These are phyloP conservation scores for Cyphomyrus discorhynchus DNA, from an alignment of 2,113 vertebrate genomes.

Conservation along the genomic window DNA sequence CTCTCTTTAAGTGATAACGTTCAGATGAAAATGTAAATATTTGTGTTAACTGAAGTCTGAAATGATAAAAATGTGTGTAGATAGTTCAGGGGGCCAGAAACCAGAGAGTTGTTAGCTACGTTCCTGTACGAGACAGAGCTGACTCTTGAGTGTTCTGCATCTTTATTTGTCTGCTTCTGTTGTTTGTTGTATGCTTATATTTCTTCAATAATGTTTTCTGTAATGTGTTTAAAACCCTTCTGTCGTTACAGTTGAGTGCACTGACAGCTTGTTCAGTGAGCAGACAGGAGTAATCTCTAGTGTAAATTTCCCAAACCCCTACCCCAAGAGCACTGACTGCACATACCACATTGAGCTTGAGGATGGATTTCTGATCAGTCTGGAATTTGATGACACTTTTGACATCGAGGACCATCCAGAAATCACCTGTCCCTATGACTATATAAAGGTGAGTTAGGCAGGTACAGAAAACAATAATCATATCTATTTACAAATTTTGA, in stretches of 20 bases:
- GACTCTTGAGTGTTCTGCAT: not conserved
- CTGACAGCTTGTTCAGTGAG: conserved; percentile 76
- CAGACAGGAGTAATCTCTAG: conserved; percentile 72
- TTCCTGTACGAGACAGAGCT: conserved; percentile 9
- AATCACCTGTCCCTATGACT: conserved; percentile 83
- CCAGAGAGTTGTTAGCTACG: not conserved
- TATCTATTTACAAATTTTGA: not conserved
- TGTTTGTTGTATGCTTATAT: conserved; percentile 4
- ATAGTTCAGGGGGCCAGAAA: not conserved
- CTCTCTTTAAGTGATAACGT: conserved; percentile 5
- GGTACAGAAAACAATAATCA: not conserved
- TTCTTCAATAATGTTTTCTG: conserved; percentile 13
- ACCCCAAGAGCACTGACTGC: conserved; percentile 89
- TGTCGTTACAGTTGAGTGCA: conserved; percentile 79
- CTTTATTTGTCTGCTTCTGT: conserved; percentile 1
- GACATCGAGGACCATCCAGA: conserved; percentile 92
- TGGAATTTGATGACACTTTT: conserved; percentile 78
- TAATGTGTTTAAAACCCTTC: conserved; percentile 4
- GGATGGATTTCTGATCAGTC: conserved; percentile 72
- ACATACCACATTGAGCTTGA: conserved; percentile 75
- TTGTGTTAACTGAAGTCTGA: conserved; percentile 1
- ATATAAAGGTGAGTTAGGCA: conserved; percentile 71
- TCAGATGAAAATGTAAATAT: conserved; percentile 10
- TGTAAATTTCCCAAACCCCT: conserved; percentile 75
- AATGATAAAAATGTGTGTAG: conserved; percentile 19